Percentiles rank a stretch among this genome's conserved stretches.
Evolutionary conservation across 2,113 vertebrate species (phyloP).

Genomic region (Phaethornis superciliosus): DNA sequence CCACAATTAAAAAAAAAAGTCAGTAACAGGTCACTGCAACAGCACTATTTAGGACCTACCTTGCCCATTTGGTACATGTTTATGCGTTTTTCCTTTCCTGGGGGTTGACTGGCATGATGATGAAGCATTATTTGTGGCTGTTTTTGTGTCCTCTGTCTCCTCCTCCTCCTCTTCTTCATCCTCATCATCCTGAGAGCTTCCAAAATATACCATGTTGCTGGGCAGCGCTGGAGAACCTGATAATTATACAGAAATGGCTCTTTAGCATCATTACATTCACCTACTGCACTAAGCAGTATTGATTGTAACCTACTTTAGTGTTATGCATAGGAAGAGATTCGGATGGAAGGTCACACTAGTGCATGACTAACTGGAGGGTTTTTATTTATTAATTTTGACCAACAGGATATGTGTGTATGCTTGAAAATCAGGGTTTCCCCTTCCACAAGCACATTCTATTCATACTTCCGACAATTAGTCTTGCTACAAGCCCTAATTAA

Average conservation of each 20-base stretch:
- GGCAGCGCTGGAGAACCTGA: slow-evolving; percentile 94
- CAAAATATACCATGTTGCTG: slow-evolving; percentile 95
- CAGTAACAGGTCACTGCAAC: no score
- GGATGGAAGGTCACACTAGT: neutral
- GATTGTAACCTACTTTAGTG: neutral
- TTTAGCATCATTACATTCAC: slow-evolving; percentile 15
- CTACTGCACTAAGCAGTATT: neutral
- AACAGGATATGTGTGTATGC: neutral
- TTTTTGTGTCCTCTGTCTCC: slow-evolving; percentile 84
- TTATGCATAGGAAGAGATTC: neutral
- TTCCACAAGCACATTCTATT: neutral
- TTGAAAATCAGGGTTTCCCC: neutral
- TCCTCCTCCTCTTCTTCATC: slow-evolving; percentile 90
- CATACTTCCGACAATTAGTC: slow-evolving; percentile 7
- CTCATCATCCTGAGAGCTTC: slow-evolving; percentile 97
- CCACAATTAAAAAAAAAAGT: no score
- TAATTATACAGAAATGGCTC: neutral
- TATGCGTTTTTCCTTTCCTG: slow-evolving; percentile 91
- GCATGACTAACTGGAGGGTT: neutral
- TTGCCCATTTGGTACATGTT: slow-evolving; percentile 91
- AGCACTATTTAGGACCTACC: slow-evolving; percentile 75
- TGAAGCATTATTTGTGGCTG: slow-evolving; percentile 82
- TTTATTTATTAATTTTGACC: neutral
- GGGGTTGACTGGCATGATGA: slow-evolving; percentile 96
- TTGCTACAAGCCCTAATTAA: slow-evolving; percentile 29